A percentile compares a stretch with the other conserved stretches of the same genome.
phyloP scores from a whole-genome alignment of 2,113 vertebrate genomes.

The Amphiprion percula region DNA sequence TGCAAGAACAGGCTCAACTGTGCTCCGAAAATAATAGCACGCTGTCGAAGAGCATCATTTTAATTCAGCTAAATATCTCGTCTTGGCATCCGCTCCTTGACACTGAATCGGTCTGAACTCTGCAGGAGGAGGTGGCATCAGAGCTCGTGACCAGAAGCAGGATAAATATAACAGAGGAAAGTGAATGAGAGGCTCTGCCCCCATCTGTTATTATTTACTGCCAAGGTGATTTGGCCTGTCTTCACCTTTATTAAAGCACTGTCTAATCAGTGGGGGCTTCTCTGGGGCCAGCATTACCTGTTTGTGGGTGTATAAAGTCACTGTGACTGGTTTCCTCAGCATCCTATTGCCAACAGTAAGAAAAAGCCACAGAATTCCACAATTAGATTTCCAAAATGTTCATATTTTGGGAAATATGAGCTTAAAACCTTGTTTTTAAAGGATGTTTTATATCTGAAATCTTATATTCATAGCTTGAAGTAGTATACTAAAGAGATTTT shows the following conservation, averaged over 20 bases:
- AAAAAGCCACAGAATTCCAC: no score
- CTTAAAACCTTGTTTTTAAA: no score
- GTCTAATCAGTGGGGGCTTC: conserved; percentile 34
- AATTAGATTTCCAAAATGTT: no score
- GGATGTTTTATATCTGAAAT: no score
- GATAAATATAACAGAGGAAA: conserved; percentile 5
- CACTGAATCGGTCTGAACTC: conserved; percentile 29
- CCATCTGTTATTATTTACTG: conserved; percentile 30
- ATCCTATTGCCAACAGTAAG: no score
- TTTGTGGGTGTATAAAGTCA: background rate
- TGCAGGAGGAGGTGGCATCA: background rate
- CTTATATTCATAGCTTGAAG: no score
- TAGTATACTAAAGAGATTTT: no score
- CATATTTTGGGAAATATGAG: no score
- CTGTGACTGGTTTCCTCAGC: background rate
- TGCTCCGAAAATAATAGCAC: conserved; percentile 21
- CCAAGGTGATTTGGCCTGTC: conserved; percentile 39
- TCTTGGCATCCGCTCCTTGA: conserved; percentile 33
- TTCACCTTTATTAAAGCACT: conserved; percentile 33
- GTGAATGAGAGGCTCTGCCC: background rate
- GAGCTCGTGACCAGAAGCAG: conserved; percentile 19
- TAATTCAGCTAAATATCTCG: conserved; percentile 23
- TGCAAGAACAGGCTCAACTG: conserved; percentile 16
- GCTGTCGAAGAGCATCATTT: conserved; percentile 15
- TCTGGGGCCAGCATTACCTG: background rate